Evolutionary conservation across 2,888 invertebrate genomes (phyloP), one percentile per base, ranked within the genome.

Genomic region (Adelphocoris suturalis): DNA sequence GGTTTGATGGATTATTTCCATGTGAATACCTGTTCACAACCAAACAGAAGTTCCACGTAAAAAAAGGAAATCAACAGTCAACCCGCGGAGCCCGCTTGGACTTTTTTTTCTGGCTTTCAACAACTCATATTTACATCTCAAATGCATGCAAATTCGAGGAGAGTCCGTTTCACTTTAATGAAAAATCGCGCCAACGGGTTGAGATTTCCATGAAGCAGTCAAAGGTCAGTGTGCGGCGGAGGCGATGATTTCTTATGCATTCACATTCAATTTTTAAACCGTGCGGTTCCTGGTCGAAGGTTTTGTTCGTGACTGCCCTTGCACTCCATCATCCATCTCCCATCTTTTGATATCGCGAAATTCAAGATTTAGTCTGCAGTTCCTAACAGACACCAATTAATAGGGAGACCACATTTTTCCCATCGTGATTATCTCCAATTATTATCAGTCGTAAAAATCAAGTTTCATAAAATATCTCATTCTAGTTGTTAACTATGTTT

Each of bases 81-180:
- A 7, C 37, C 52, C 52, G 13, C 52, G 52, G 52, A 52, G 52
- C 52, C 13, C 52, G 52, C 1, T 52, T 68, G 27, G 68, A 27
- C 16, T 16, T 68, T 68, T 68, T 68, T 68, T 19, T 68, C 68
- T 23, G 68, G 68, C 68, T 68, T 46, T 82, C 82, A 82, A 82
- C 82, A 52, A 23, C 52, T 48, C 82, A 82, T 82, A 82, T 82
- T 82, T 82, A 82, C 82, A 82, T 82, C 48, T 52, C 48, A 82
- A 82, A 82, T 82, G 82, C 82, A 82, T 82, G 82, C 82, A 82
- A 82, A 82, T 82, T 68, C 82, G 19, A 82, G 80, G 11, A 52
- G 82, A 68, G 47, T 82, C 82, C 82, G 82, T 55, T 82, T 82
- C 82, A 55, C 82, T 52, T 19, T 82, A 82, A 82, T 82, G 82